Evolutionary conservation across 2,888 invertebrate species (phyloP).

Genomic region (Chymomyza caudatula): DNA sequence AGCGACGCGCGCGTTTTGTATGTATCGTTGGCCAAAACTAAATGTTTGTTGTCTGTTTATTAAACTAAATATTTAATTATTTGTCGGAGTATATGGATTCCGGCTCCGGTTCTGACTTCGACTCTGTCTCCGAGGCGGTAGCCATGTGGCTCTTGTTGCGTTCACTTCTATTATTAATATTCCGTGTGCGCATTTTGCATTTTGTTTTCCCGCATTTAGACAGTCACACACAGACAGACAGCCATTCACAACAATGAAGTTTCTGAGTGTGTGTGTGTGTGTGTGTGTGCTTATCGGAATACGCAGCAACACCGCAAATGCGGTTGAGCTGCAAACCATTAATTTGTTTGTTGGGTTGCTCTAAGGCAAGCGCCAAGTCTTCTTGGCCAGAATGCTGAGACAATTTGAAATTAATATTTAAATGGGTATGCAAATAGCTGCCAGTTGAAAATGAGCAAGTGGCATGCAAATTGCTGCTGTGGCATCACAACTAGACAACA

Average conservation of each 20-base stretch:
- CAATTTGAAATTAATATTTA: conserved; percentile 43
- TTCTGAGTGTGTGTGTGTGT: too few relatives aligned
- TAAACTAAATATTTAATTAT: conserved; percentile 6
- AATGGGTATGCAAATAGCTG: conserved; percentile 34
- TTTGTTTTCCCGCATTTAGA: conserved; percentile 8
- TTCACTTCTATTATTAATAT: conserved; percentile 3
- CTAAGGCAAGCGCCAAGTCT: neutral
- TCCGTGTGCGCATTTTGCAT: conserved; percentile 5
- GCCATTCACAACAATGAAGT: neutral
- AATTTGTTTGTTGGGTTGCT: conserved; percentile 41
- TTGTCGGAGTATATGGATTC: neutral
- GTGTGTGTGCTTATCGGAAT: conserved; percentile 18
- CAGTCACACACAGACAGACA: conserved; percentile 4
- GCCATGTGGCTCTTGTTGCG: neutral
- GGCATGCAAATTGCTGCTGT: conserved; percentile 36
- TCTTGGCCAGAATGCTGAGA: conserved; percentile 13
- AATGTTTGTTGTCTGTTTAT: neutral
- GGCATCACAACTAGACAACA: conserved; percentile 23
- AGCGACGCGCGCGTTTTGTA: neutral
- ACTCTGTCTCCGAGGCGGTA: neutral
- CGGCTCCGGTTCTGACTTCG: neutral
- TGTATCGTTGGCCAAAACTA: neutral
- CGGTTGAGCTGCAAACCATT: conserved; percentile 53
- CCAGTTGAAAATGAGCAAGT: conserved; percentile 38
- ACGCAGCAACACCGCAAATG: conserved; percentile 38